These are phyloP conservation scores for Goniozus legneri DNA, from an alignment of 1,140 invertebrate species.

Conservation along the genomic window DNA sequence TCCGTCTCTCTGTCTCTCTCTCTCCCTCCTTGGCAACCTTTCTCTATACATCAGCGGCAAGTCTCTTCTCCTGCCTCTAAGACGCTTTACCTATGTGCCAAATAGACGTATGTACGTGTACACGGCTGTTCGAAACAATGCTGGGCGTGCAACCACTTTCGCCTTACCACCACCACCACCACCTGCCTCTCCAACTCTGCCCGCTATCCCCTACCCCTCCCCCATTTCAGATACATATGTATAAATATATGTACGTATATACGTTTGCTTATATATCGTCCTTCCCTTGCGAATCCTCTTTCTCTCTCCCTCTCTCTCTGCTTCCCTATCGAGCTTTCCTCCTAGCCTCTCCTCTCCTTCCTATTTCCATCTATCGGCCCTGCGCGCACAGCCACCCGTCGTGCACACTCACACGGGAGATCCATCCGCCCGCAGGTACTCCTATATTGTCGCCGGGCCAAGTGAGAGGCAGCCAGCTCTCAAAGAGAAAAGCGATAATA, in stretches of 20 bases:
- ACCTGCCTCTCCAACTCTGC: not conserved
- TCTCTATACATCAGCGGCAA: constrained; percentile 8
- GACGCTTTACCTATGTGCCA: constrained; percentile 43
- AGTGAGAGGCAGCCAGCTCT: constrained; percentile 25
- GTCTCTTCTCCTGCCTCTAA: constrained; percentile 31
- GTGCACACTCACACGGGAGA: constrained; percentile 7
- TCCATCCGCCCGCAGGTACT: constrained; percentile 10
- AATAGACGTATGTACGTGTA: constrained; percentile 46
- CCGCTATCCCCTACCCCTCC: not conserved
- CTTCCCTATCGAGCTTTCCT: constrained; percentile 7
- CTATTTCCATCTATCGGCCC: constrained; percentile 18
- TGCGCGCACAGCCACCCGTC: constrained; percentile 3
- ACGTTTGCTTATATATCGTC: no score
- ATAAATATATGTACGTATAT: no score
- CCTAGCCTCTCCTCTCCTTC: constrained; percentile 19
- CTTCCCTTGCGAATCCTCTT: no score
- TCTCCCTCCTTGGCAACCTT: constrained; percentile 15
- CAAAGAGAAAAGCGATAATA: constrained; percentile 53
- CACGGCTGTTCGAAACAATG: not conserved
- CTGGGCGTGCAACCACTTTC: not conserved
- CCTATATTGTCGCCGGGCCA: constrained; percentile 4
- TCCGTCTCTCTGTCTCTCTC: constrained; percentile 9
- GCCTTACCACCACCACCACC: not conserved
- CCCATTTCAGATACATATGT: no score
- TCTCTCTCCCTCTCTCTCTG: constrained; percentile 13